Percentiles rank a stretch among this genome's conserved stretches.
These are phyloP conservation scores for Silurus lanzhouensis DNA, from an alignment of 2,797 vertebrate species.

Conservation along the genomic window DNA sequence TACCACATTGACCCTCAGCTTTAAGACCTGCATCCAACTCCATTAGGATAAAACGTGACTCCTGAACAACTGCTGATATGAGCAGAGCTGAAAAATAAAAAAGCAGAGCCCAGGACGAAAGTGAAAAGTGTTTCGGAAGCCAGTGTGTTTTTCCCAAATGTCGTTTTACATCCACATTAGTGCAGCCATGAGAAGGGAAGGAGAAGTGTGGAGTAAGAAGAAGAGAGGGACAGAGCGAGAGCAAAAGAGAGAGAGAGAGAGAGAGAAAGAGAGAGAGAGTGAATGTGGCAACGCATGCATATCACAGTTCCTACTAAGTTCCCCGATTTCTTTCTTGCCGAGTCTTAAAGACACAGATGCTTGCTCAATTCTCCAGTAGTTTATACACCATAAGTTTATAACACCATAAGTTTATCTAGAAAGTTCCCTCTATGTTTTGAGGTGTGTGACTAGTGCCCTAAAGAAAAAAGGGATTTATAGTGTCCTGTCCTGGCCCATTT, in stretches of 20 bases:
- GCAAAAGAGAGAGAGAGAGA: neutral
- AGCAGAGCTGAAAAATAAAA: slow-evolving; percentile 2
- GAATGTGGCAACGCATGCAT: slow-evolving; percentile 40
- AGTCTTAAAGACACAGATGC: slow-evolving; percentile 75
- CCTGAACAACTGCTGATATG: slow-evolving; percentile 56
- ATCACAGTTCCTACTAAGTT: slow-evolving; percentile 40
- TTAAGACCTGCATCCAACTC: slow-evolving; percentile 80
- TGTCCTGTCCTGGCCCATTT: neutral
- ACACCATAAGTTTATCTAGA: too few relatives aligned
- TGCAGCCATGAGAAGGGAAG: slow-evolving; percentile 19
- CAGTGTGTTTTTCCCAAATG: slow-evolving; percentile 33
- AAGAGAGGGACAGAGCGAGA: slow-evolving; percentile 18
- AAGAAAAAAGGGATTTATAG: neutral
- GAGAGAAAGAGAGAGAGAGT: slow-evolving; percentile 30
- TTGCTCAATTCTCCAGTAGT: neutral
- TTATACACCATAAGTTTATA: neutral
- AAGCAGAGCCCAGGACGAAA: slow-evolving; percentile 11
- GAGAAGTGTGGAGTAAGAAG: slow-evolving; percentile 10
- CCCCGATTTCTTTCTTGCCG: slow-evolving; percentile 67
- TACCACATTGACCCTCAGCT: slow-evolving; percentile 83
- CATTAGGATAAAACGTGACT: slow-evolving; percentile 72
- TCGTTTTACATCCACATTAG: slow-evolving; percentile 28
- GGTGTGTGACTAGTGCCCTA: neutral
- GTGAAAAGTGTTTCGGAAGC: slow-evolving; percentile 48
- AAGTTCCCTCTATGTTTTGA: neutral